Evolutionary conservation across 2,888 invertebrate species (phyloP), one percentile per base, ranked within the genome.

Genomic region (Drosophila putrida): DNA sequence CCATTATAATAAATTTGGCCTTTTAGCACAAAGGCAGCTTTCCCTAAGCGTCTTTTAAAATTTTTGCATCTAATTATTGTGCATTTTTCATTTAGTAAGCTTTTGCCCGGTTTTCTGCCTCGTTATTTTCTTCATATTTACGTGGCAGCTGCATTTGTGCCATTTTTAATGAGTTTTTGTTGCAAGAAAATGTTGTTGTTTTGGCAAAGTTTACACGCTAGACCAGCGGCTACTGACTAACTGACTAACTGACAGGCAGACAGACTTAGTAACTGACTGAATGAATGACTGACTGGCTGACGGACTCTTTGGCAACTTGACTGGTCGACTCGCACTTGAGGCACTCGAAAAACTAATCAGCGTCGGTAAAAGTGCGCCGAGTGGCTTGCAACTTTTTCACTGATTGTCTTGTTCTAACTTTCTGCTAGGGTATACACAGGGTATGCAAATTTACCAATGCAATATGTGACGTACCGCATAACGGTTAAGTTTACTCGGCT

Each of bases 301-400:
- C 54, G 55, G 62, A 54, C 59, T 71, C 77, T 66, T 58, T 68
- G 77, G 64, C 68, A 66, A 68, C 78, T 70, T 70, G 76, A 68
- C 74, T 66, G 71, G 63, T 77, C 78, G 75, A 75, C 73, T 77
- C 65, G 77, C 78, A 68, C 86, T 82, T 71, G 79, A 75, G 84
- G 78, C 87, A 78, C 85, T 86, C 78, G 73, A 87, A 85, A 86
- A 86, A 86, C 87, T 86, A 86, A 86, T 86, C 85, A 86, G 81
- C 78, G 74, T 73, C 72, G 73, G 79, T 50, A 64, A 61, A 71
- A 70, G 59, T 60, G 71, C 72, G 64, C 59, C 50, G 53, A 75
- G 67, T 71, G 76, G 35, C 74, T 59, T 49, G 50, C 71, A 78
- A 87, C 55, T 73, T 86, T 74, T 39, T 44, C 62, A 38, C 67